Conservation (phyloP, 2,888 invertebrate genomes). For the Sipha maydis region DNA sequence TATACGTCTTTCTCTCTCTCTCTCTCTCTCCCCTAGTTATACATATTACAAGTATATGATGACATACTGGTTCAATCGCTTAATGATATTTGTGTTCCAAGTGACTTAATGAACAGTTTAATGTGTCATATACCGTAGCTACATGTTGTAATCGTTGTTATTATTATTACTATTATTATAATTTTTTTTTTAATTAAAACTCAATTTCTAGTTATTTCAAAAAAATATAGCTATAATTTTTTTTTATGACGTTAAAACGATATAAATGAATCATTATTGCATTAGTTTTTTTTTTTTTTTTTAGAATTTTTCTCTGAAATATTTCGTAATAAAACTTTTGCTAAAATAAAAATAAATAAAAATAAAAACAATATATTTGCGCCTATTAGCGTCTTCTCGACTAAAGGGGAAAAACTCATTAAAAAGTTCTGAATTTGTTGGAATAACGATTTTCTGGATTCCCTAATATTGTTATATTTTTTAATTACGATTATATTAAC, state of each 20-base stretch:
- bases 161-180: not conserved
- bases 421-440: slow-evolving; percentile 47
- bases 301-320: not conserved
- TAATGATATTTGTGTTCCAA: not conserved
- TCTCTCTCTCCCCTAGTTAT: not conserved
- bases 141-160: not conserved
- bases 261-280: not conserved
- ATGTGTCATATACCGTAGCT: not conserved
- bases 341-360: slow-evolving; percentile 20
- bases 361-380: slow-evolving; percentile 34
- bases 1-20: too few species aligned
- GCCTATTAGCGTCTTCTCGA: not conserved
- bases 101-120: not conserved
- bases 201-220: not conserved
- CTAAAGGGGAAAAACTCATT: slow-evolving; percentile 38
- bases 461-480: slow-evolving; percentile 29
- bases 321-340: not conserved
- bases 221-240: not conserved
- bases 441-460: slow-evolving; percentile 18
- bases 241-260: not conserved
- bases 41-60: not conserved
- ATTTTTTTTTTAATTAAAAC: not conserved
- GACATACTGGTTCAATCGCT: slow-evolving; percentile 13
- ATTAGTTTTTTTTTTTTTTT: too few species aligned
- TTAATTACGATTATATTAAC: slow-evolving; percentile 9